These are phyloP conservation scores for Euwallacea fornicatus DNA, from an alignment of 1,140 invertebrate genomes.

Conservation along the genomic window DNA sequence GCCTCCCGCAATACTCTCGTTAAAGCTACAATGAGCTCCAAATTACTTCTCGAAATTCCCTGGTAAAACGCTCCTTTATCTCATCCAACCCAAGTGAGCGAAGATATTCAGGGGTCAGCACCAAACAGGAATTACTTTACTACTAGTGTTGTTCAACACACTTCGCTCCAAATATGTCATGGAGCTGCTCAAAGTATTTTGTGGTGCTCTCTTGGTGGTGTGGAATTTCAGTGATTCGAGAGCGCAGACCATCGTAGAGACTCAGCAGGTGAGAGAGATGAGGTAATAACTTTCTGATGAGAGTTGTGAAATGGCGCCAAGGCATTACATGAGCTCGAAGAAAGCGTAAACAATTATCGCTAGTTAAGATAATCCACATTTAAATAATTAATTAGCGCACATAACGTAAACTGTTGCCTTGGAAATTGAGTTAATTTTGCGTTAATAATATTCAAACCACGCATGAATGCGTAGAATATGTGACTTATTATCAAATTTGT, in stretches of 20 bases:
- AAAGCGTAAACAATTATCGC: background rate
- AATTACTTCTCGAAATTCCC: background rate
- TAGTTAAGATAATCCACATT: too few species aligned
- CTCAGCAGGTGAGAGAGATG: constrained; percentile 10
- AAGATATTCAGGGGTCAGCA: constrained; percentile 46
- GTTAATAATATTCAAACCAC: background rate
- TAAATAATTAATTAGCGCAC: too few species aligned
- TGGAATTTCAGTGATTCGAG: constrained; percentile 20
- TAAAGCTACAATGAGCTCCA: too few species aligned
- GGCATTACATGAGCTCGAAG: too few species aligned
- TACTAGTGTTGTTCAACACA: constrained; percentile 38
- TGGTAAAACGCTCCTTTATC: constrained; percentile 20
- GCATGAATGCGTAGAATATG: background rate
- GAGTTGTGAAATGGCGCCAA: too few species aligned
- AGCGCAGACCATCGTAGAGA: constrained; percentile 22
- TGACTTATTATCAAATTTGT: background rate
- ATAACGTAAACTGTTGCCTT: too few species aligned
- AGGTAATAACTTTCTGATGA: too few species aligned
- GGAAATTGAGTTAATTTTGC: too few species aligned
- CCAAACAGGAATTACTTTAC: constrained; percentile 47
- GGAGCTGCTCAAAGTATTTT: constrained; percentile 35
- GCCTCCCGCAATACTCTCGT: too few species aligned
- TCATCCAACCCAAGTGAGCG: constrained; percentile 9
- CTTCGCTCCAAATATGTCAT: constrained; percentile 35
- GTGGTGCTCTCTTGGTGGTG: constrained; percentile 37